Percentiles rank a stretch among this genome's conserved stretches.
These are phyloP conservation scores for Lordiphosa fenestrarum DNA, from an alignment of 2,888 invertebrate genomes.

Conservation along the genomic window DNA sequence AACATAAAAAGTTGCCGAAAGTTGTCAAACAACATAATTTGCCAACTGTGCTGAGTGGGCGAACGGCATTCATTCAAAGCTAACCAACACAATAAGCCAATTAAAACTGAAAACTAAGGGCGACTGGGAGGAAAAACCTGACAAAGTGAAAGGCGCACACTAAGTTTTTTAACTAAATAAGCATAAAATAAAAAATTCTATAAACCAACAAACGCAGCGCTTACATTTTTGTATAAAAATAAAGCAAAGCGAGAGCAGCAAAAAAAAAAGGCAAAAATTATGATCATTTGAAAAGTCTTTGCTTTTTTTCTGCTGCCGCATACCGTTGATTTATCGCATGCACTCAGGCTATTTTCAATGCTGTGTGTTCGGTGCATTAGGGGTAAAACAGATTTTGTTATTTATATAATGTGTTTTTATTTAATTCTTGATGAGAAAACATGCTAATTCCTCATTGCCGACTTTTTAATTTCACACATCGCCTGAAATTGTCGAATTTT, in stretches of 20 bases:
- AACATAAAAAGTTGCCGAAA: conserved; percentile 11
- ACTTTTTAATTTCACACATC: conserved; percentile 68
- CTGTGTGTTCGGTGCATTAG: too few relatives aligned
- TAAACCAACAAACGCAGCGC: too few relatives aligned
- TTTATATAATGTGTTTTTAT: conserved; percentile 3
- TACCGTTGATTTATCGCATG: conserved; percentile 10
- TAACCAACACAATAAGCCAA: conserved; percentile 63
- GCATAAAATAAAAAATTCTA: conserved; percentile 23
- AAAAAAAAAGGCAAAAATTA: conserved; percentile 3
- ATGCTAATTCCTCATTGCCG: conserved; percentile 13
- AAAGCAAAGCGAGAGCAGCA: background rate
- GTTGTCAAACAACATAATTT: conserved; percentile 31
- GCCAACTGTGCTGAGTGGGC: conserved; percentile 20
- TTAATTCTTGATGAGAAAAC: conserved; percentile 14
- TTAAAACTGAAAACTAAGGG: conserved; percentile 57
- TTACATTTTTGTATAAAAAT: conserved; percentile 2
- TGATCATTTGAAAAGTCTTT: conserved; percentile 3
- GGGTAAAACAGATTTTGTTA: too few relatives aligned
- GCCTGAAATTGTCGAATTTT: conserved; percentile 35
- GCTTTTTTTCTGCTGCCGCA: conserved; percentile 19
- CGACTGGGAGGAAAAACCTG: conserved; percentile 26
- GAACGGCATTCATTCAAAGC: conserved; percentile 17
- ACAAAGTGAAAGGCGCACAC: conserved; percentile 32
- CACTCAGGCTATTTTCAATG: conserved; percentile 5
- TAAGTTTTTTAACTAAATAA: conserved; percentile 18